Conservation (phyloP, 2,113 vertebrate genomes). For the Ciconia stormi region DNA sequence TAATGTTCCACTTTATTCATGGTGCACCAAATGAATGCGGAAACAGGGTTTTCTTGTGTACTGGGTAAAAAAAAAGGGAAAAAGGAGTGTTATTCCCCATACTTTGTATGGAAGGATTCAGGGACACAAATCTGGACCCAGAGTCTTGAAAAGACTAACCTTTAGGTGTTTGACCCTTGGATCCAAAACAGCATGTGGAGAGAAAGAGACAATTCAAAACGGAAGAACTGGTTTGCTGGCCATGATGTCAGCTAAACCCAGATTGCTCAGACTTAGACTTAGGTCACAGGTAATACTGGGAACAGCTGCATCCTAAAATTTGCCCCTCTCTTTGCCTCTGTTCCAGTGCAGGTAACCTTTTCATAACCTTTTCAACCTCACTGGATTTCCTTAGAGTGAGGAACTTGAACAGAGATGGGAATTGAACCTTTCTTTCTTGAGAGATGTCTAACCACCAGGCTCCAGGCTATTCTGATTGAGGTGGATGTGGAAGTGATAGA, state of each 20-base stretch:
- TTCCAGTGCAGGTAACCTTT: neutral
- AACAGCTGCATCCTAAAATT: neutral
- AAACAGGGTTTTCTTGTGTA: neutral
- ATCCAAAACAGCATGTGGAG: neutral
- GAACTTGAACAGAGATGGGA: neutral
- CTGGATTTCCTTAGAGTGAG: neutral
- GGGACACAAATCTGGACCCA: neutral
- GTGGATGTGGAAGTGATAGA: neutral
- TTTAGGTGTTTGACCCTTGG: neutral
- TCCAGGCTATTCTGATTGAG: neutral
- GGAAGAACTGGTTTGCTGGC: neutral
- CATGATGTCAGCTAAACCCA: neutral
- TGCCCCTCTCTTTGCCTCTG: neutral
- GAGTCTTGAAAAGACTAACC: neutral
- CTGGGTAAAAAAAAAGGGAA: neutral
- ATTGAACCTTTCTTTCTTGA: neutral
- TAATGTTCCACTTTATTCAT: neutral
- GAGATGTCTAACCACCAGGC: neutral
- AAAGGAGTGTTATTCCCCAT: accelerated
- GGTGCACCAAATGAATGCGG: neutral
- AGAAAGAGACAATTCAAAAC: neutral
- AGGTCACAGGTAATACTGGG: neutral
- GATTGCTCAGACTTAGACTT: neutral
- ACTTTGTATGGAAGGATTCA: neutral
- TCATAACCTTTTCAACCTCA: neutral